These are phyloP conservation scores for Spinibarbus caldwelli DNA, from an alignment of 2,797 vertebrate species.

Conservation along the genomic window DNA sequence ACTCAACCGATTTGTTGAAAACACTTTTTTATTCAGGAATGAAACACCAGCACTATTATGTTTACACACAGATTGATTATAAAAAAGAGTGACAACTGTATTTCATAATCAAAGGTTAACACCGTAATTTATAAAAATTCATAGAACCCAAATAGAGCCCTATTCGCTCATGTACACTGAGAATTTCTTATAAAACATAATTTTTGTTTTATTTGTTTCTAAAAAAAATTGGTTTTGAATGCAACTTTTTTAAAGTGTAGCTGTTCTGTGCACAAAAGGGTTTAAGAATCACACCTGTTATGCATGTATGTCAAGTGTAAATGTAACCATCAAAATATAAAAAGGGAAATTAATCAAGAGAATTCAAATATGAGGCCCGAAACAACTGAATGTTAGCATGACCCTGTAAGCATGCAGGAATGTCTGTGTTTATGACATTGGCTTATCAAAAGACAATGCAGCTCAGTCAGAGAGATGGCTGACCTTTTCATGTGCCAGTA, in stretches of 20 bases:
- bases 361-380: not conserved
- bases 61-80: too few species aligned
- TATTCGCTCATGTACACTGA: not conserved
- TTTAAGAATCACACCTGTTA: not conserved
- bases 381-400: not conserved
- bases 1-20: not conserved
- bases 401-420: not conserved
- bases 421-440: conserved; percentile 19
- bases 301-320: not conserved
- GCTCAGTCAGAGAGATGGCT: conserved; percentile 20
- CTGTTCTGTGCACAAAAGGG: not conserved
- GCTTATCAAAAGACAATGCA: conserved; percentile 34
- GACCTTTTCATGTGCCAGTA: conserved; percentile 52
- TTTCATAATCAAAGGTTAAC: not conserved
- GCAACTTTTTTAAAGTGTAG: too few species aligned
- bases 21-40: too few species aligned
- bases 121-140: too few species aligned
- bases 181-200: too few species aligned
- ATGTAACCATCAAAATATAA: not conserved
- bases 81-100: not conserved
- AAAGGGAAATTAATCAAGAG: not conserved
- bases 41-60: too few species aligned
- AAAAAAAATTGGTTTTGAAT: too few species aligned
- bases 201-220: not conserved
- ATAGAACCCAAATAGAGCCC: not conserved